phyloP scores from a whole-genome alignment of 2,888 invertebrate species.

The Platycnemis pennipes region DNA sequence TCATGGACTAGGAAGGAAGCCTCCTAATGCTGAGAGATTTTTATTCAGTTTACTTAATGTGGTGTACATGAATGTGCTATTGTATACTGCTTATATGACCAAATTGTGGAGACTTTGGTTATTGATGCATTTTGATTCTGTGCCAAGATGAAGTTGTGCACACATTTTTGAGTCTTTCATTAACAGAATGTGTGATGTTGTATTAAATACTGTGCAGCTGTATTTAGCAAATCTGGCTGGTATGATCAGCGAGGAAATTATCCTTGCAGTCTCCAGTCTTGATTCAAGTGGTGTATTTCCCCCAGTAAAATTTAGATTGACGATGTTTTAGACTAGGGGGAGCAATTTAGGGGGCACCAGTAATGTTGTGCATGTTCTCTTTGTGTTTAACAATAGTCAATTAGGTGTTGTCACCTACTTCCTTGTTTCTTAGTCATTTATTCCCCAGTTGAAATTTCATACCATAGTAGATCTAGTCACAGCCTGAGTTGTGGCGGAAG shows the following conservation, averaged over 20 bases:
- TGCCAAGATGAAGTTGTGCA: slow-evolving; percentile 60
- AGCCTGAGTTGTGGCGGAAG: slow-evolving; percentile 66
- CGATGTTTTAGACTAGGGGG: slow-evolving; percentile 56
- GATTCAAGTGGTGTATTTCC: slow-evolving; percentile 56
- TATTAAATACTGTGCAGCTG: slow-evolving; percentile 58
- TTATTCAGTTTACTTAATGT: slow-evolving; percentile 38
- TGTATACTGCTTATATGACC: slow-evolving; percentile 53
- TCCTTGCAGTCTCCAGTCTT: slow-evolving; percentile 26
- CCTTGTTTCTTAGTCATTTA: slow-evolving; percentile 70
- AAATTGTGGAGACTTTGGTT: slow-evolving; percentile 44
- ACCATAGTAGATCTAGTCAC: slow-evolving; percentile 69
- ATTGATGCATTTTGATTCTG: slow-evolving; percentile 62
- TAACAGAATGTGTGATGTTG: slow-evolving; percentile 60
- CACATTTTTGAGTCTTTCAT: slow-evolving; percentile 64
- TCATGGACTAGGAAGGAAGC: slow-evolving; percentile 38
- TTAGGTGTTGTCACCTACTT: slow-evolving; percentile 63
- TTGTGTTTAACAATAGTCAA: slow-evolving; percentile 65
- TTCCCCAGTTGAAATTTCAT: slow-evolving; percentile 70
- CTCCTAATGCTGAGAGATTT: slow-evolving; percentile 40
- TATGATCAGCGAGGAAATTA: slow-evolving; percentile 12
- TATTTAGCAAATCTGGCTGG: slow-evolving; percentile 60
- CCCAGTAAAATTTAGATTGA: slow-evolving; percentile 46
- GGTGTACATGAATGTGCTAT: slow-evolving; percentile 59
- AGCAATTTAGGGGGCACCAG: slow-evolving; percentile 38
- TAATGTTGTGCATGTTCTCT: slow-evolving; percentile 61